phyloP scores from a whole-genome alignment of 2,888 invertebrate genomes.

The Acrobasis repandana region DNA sequence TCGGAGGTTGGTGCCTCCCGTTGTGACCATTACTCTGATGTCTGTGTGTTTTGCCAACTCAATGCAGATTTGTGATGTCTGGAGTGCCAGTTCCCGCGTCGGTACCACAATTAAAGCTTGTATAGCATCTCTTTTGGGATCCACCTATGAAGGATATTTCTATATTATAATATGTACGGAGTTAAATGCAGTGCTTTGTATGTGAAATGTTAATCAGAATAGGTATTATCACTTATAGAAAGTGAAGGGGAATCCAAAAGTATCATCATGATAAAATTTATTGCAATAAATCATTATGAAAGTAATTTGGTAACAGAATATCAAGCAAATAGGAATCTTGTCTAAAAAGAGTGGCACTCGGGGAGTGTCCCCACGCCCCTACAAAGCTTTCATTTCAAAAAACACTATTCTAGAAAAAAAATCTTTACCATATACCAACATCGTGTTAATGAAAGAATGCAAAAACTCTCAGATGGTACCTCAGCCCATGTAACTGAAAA shows the following conservation, averaged over 20 bases:
- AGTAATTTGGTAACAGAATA: no score
- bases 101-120: conserved; percentile 99
- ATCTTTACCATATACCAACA: no score
- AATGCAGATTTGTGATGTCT: conserved; percentile 99
- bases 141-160: conserved; percentile 77
- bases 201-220: conserved; percentile 41
- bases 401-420: no score
- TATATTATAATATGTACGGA: conserved; percentile 23
- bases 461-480: no score
- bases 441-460: no score
- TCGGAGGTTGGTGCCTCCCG: conserved; percentile 98
- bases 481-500: no score
- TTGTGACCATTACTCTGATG: conserved; percentile 99
- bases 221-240: conserved; percentile 71
- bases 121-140: conserved; percentile 94
- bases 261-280: conserved; percentile 59
- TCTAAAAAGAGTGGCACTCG: no score
- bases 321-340: no score
- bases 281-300: neutral
- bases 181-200: neutral
- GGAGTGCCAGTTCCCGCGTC: conserved; percentile 98
- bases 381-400: no score
- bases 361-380: no score
- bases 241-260: conserved; percentile 81
- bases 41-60: conserved; percentile 99